phyloP scores from a whole-genome alignment of 1,140 invertebrate genomes.

The Potamilus streckersoni region DNA sequence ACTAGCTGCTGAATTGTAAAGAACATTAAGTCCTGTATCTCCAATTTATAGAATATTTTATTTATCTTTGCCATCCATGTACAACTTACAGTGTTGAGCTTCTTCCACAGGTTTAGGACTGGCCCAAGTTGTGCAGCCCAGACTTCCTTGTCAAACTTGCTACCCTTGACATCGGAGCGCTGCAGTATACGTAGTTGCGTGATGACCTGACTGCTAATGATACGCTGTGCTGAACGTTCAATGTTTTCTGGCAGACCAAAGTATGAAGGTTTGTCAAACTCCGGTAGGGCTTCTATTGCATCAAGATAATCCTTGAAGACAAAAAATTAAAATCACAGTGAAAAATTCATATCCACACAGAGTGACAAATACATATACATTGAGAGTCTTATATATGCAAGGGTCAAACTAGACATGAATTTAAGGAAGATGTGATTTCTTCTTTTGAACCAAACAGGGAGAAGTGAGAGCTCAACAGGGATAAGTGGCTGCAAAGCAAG shows the following conservation, averaged over 20 bases:
- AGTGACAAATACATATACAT: neutral
- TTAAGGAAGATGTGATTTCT: neutral
- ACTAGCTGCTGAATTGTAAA: no score
- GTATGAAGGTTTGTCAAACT: constrained; percentile 77
- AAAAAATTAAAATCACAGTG: neutral
- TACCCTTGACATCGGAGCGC: constrained; percentile 61
- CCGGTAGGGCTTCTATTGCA: constrained; percentile 75
- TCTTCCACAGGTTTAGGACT: constrained; percentile 81
- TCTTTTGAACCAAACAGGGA: no score
- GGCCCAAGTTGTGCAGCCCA: constrained; percentile 77
- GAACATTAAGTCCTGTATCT: no score
- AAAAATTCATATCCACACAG: neutral
- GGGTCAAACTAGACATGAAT: neutral
- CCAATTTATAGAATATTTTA: no score
- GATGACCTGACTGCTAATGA: constrained; percentile 75
- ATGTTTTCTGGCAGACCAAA: constrained; percentile 88
- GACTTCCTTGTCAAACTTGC: constrained; percentile 68
- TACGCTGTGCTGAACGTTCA: constrained; percentile 81
- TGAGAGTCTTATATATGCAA: neutral
- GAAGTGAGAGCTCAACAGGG: no score
- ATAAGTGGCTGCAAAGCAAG: no score
- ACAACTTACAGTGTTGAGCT: constrained; percentile 73
- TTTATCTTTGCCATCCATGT: neutral
- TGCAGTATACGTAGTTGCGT: constrained; percentile 72
- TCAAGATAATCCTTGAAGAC: constrained; percentile 74